These are phyloP conservation scores for Callinectes sapidus DNA, from an alignment of 2,888 invertebrate genomes.

Conservation along the genomic window DNA sequence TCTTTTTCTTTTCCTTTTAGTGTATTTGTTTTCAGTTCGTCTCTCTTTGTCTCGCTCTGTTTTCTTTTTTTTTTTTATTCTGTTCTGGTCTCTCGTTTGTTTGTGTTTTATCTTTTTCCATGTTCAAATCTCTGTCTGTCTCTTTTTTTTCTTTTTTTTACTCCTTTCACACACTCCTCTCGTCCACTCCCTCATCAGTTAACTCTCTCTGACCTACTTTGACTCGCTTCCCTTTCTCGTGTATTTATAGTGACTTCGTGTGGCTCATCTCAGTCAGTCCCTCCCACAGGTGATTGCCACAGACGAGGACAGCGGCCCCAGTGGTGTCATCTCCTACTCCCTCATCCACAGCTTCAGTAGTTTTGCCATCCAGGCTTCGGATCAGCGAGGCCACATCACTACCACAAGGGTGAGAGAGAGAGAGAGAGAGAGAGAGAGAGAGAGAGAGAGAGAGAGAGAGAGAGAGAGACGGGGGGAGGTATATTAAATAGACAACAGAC, in stretches of 20 bases:
- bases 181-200: not conserved
- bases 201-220: not conserved
- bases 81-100: too few species aligned
- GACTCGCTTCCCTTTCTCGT: not conserved
- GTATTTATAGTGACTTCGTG: too few species aligned
- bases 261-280: not conserved
- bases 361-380: constrained; percentile 82
- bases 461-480: not conserved
- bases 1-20: not conserved
- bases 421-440: not conserved
- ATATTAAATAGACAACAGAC: not conserved
- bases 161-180: not conserved
- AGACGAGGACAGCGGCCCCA: constrained; percentile 63
- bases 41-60: too few species aligned
- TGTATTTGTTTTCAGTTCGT: too few species aligned
- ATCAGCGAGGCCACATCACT: constrained; percentile 88
- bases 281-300: constrained; percentile 63
- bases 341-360: constrained; percentile 80
- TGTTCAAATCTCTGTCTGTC: not conserved
- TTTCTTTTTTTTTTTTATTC: too few species aligned
- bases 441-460: not conserved
- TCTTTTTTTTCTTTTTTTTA: not conserved
- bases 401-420: constrained; percentile 79
- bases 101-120: too few species aligned
- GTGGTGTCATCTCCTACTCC: constrained; percentile 60